Conservation (phyloP, 1,140 invertebrate species). For the Orussus abietinus region DNA sequence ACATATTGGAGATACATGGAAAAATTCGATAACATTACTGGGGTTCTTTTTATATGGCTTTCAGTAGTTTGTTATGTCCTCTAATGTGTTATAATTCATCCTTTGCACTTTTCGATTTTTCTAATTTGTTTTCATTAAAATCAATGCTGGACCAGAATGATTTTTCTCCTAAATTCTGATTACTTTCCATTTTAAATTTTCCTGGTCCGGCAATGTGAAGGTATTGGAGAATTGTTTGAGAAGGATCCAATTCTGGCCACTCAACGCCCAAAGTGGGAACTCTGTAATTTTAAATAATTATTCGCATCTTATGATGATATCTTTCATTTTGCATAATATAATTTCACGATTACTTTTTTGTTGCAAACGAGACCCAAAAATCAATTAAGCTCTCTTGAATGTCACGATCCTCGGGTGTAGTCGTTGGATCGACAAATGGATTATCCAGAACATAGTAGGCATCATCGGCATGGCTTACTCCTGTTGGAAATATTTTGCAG, state of each 20-base stretch:
- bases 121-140: slow-evolving; percentile 52
- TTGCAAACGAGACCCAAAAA: slow-evolving; percentile 56
- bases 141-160: slow-evolving; percentile 58
- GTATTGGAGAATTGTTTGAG: slow-evolving; percentile 48
- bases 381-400: slow-evolving; percentile 56
- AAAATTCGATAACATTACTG: background rate
- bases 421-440: slow-evolving; percentile 31
- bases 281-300: slow-evolving; percentile 26
- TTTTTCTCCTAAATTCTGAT: slow-evolving; percentile 51
- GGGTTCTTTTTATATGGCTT: background rate
- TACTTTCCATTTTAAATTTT: slow-evolving; percentile 45
- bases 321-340: slow-evolving; percentile 37
- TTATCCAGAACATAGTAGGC: slow-evolving; percentile 43
- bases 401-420: slow-evolving; percentile 42
- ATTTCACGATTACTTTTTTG: slow-evolving; percentile 53
- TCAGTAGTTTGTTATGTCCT: slow-evolving; percentile 8
- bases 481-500: too few relatives aligned
- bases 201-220: slow-evolving; percentile 53
- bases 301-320: slow-evolving; percentile 1
- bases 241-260: slow-evolving; percentile 40
- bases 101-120: slow-evolving; percentile 8
- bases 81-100: slow-evolving; percentile 21
- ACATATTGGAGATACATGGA: background rate
- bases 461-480: slow-evolving; percentile 62
- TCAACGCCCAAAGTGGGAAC: slow-evolving; percentile 33